Evolutionary conservation across 2,113 vertebrate species (phyloP).

Genomic region (Entomyzon cyanotis): DNA sequence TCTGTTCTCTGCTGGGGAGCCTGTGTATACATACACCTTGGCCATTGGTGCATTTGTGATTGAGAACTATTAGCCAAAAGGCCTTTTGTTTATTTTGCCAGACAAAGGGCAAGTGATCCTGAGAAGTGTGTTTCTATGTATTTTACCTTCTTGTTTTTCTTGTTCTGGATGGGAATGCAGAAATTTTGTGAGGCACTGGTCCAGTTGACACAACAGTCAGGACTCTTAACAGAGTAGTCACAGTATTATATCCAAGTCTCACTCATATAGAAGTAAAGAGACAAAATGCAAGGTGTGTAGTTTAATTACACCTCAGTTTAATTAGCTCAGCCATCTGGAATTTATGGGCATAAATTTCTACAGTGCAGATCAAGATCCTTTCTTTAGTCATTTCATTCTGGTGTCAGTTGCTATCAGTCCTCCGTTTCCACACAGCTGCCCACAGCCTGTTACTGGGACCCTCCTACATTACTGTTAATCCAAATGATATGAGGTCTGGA

Average conservation of each 20-base stretch:
- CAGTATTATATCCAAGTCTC: background rate
- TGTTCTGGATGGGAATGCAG: background rate
- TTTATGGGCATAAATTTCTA: constrained; percentile 35
- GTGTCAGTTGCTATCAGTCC: background rate
- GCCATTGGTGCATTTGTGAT: background rate
- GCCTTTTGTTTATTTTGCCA: background rate
- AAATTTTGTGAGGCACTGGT: background rate
- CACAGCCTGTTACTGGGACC: background rate
- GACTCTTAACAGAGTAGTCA: background rate
- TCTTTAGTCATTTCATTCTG: constrained; percentile 23
- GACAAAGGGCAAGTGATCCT: background rate
- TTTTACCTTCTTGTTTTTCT: background rate
- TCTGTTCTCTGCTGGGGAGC: background rate
- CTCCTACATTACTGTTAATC: background rate
- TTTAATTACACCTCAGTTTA: constrained; percentile 38
- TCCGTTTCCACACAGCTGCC: background rate
- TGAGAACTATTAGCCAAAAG: background rate
- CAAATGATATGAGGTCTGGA: background rate
- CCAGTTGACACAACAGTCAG: background rate
- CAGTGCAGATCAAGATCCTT: constrained; percentile 29
- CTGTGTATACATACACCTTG: background rate
- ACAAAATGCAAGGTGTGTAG: constrained; percentile 23
- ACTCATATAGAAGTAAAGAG: background rate
- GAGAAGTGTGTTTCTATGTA: background rate
- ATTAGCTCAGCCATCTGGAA: constrained; percentile 19